A percentile compares a stretch with the other conserved stretches of the same genome.
These are phyloP conservation scores for Styela clava DNA, from an alignment of 23 tunicate species.

Conservation along the genomic window DNA sequence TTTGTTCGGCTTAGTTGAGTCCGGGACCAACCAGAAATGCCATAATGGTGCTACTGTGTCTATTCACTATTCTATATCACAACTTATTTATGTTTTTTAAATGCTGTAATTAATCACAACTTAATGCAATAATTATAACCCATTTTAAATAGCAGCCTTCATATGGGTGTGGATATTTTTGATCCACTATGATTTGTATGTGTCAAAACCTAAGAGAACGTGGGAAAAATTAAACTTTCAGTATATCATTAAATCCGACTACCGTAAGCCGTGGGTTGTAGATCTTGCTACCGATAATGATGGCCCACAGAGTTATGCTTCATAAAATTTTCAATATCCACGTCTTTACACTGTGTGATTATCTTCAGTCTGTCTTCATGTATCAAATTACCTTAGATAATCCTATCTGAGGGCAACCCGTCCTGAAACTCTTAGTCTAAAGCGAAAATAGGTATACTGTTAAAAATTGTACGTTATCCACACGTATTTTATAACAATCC, in stretches of 20 bases:
- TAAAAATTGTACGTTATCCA: too few relatives aligned
- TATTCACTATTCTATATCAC: too few relatives aligned
- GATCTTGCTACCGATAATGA: not conserved
- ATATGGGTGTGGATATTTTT: not conserved
- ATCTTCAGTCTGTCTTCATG: conserved; percentile 16
- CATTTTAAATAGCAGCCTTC: not conserved
- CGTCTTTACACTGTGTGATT: conserved; percentile 1
- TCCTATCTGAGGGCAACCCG: conserved; percentile 10
- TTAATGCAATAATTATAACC: not conserved
- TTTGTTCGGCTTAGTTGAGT: too few relatives aligned
- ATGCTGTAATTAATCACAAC: not conserved
- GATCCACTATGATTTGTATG: not conserved
- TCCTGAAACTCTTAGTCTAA: not conserved
- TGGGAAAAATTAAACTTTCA: too few relatives aligned
- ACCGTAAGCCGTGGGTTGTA: too few relatives aligned
- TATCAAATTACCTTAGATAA: conserved; percentile 21
- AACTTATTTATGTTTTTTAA: too few relatives aligned
- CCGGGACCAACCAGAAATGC: too few relatives aligned
- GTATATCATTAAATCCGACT: not conserved
- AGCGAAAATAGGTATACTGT: not conserved
- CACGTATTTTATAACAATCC: too few relatives aligned
- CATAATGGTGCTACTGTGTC: too few relatives aligned
- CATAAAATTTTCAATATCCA: not conserved
- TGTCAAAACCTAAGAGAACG: not conserved
- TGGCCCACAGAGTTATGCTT: not conserved